Base-by-base conservation (phyloP, 37 sponge, comb jelly and placozoan genomes). In the Beroe ovata region DNA sequence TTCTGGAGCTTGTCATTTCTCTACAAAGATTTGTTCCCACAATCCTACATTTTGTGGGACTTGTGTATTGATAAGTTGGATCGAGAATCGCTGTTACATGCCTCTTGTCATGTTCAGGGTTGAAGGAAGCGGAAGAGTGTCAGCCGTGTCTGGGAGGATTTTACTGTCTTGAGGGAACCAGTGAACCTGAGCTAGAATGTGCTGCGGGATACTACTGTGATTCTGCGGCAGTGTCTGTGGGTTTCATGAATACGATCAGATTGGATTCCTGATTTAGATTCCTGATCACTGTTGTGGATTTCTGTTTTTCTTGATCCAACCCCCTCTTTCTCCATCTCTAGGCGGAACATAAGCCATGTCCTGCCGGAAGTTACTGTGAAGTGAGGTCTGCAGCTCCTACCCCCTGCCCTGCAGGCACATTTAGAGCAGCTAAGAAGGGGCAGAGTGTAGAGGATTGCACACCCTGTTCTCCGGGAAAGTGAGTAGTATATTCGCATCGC, bases 171-270 rank as follows among this genome's bases (percentile, higher is more conserved):
- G 64, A 14, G n/a, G 89, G 89, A 89, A 62, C 89, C 21, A 21
- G 38, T 30, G 36, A 36, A 8, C 91, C 91, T 21, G 11, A 89
- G 18, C 39, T 64, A 29, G 22, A 72, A 19, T 90, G 91, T 37
- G 25, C 91, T 3, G 91, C 91, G 21, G 91, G 91, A 14, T 90
- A 64, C 30, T 90, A 88, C 88, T 90, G 91, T 47, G 36, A 28
- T n/a, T 18, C 35, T 20, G 91, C 88, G 11, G 84, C 84, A 41
- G n/a, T 3, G 0, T 41, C 25, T 40, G 84, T 77, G 22, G 40
- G 84, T 77, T 69, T 69, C 32, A 69, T n/a, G n/a, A n/a, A n/a
- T n/a, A n/a, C n/a, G n/a, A n/a, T n/a, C n/a, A n/a, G n/a, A n/a
- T n/a, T n/a, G n/a, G n/a, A n/a, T n/a, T n/a, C n/a, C n/a, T n/a